Evolutionary conservation across 1,140 invertebrate genomes (phyloP), one percentile per base, ranked within the genome.

Genomic region (Drosophila pachea): DNA sequence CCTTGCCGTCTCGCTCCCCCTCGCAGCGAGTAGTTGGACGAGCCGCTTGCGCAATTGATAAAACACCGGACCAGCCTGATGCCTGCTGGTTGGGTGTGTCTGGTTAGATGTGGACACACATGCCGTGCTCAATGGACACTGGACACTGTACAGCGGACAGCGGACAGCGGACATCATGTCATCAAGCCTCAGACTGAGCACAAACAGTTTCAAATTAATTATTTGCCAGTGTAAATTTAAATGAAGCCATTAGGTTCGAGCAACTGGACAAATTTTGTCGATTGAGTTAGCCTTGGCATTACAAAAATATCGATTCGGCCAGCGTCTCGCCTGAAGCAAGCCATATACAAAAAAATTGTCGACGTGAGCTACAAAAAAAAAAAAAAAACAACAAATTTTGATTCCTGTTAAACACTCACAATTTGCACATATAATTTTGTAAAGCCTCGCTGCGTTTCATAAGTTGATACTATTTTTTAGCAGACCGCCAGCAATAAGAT

Each of bases 121-220:
- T 68, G 63, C 33, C 54, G 16, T 16, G 38, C 29, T 16, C 54
- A 33, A n/a, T 45, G 40, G 40, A 9, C 16, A 12, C 5, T 31
- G 43, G 43, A 48, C 42, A 47, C 2, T 22, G 50, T 7, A 58
- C 29, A 45, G 31, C 31, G 55, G 8, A 40, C 52, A n/a, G 14
- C 7, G 52, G 52, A 40, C 53, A 9, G 6, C 5, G 53, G 54
- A 49, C 43, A 33, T 69, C 76, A 70, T 76, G 81, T 79, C 79
- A 84, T 84, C 79, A 84, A 76, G 73, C 79, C 50, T 74, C 81
- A 86, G 81, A 86, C 81, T 74, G 74, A 86, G 62, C 68, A 77
- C 81, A 86, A 86, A 86, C 81, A 86, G 76, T 81, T 79, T 74
- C 76, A 86, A 86, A 86, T 86, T 86, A 82, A 86, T 86, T 86